Conservation (phyloP, 2,888 invertebrate species). For the Dione vanillae region DNA sequence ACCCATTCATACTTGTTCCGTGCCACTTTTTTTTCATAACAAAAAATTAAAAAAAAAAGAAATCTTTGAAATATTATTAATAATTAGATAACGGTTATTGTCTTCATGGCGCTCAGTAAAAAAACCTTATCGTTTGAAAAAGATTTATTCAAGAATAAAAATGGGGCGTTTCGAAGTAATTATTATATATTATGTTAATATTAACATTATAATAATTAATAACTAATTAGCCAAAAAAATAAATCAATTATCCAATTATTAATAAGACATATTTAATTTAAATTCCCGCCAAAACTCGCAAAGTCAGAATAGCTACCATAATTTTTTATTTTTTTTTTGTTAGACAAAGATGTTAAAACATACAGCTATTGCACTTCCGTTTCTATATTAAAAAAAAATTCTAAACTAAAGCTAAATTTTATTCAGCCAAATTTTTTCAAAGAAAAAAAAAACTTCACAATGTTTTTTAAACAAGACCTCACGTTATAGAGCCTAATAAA, state of each 20-base stretch:
- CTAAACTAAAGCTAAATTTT: slow-evolving; percentile 18
- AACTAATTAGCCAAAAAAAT: slow-evolving; percentile 33
- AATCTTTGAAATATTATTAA: slow-evolving; percentile 24
- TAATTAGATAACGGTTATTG: slow-evolving; percentile 42
- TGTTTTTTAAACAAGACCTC: slow-evolving; percentile 2
- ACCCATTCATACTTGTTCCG: slow-evolving; percentile 16
- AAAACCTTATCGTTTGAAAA: slow-evolving; percentile 37
- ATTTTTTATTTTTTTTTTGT: slow-evolving; percentile 3
- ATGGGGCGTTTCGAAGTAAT: slow-evolving; percentile 3
- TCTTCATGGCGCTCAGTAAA: slow-evolving; percentile 25
- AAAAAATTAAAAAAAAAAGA: neutral
- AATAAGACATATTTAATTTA: slow-evolving; percentile 12
- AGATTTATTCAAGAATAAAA: slow-evolving; percentile 28
- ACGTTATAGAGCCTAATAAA: neutral
- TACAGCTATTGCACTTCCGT: slow-evolving; percentile 25
- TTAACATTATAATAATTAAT: slow-evolving; percentile 19
- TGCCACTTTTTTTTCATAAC: neutral
- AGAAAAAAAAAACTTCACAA: neutral
- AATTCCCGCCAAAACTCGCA: slow-evolving; percentile 27
- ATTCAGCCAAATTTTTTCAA: slow-evolving; percentile 15
- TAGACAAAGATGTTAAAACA: slow-evolving; percentile 15
- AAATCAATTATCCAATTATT: slow-evolving; percentile 40
- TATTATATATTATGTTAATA: slow-evolving; percentile 21
- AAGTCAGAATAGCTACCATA: slow-evolving; percentile 38
- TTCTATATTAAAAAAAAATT: neutral